Evolutionary conservation across 2,888 invertebrate genomes (phyloP).

Genomic region (Arctia plantaginis): DNA sequence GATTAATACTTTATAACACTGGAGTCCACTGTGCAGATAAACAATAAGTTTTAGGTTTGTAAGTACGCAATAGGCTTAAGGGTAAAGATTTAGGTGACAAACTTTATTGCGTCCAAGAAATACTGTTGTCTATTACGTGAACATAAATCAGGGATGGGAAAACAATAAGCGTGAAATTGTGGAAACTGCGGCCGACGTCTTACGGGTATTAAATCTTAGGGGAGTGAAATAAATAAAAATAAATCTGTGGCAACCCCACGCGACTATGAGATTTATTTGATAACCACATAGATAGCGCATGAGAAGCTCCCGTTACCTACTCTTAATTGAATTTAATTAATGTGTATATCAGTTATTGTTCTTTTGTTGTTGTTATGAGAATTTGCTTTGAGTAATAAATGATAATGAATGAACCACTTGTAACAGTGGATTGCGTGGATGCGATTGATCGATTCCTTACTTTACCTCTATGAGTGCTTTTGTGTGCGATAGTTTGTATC

Average conservation of each 20-base stretch:
- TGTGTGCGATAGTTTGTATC: constrained; percentile 24
- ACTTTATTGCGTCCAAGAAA: constrained; percentile 84
- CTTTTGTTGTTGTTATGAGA: constrained; percentile 54
- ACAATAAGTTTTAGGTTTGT: constrained; percentile 49
- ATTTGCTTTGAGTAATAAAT: constrained; percentile 42
- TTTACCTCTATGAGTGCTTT: constrained; percentile 17
- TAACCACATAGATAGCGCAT: constrained; percentile 50
- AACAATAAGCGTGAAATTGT: constrained; percentile 87
- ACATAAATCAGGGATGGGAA: constrained; percentile 86
- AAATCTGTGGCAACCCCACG: constrained; percentile 77
- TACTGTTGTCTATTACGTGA: constrained; percentile 83
- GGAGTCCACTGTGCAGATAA: constrained; percentile 28
- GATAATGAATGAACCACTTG: constrained; percentile 48
- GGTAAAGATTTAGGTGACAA: constrained; percentile 85
- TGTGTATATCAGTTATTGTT: constrained; percentile 54
- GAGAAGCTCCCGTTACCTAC: constrained; percentile 46
- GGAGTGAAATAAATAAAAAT: constrained; percentile 86
- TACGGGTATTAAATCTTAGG: constrained; percentile 83
- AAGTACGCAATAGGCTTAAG: constrained; percentile 79
- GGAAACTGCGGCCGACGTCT: constrained; percentile 84
- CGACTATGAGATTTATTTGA: constrained; percentile 82
- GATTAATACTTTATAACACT: not conserved
- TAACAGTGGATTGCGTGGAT: constrained; percentile 40
- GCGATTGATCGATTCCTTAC: constrained; percentile 47
- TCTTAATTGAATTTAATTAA: constrained; percentile 72